These are phyloP conservation scores for Drosophila nigrodunni DNA, from an alignment of 1,140 invertebrate species.

Conservation along the genomic window DNA sequence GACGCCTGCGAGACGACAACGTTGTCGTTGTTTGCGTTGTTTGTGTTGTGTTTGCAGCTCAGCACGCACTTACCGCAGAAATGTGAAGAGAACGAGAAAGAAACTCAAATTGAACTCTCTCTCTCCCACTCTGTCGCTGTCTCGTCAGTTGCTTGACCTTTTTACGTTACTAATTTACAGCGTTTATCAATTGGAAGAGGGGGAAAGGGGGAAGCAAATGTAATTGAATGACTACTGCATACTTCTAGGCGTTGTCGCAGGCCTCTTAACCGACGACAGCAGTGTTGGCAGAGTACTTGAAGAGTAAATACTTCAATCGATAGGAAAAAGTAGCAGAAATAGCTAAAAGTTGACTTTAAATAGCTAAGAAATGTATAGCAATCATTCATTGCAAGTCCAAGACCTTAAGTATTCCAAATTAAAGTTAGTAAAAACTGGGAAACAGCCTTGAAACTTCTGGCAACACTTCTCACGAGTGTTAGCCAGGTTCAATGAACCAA, in stretches of 20 bases:
- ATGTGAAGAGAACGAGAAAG: no score
- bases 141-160: slow-evolving; percentile 71
- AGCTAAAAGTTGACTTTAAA: no score
- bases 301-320: no score
- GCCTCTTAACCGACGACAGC: slow-evolving; percentile 10
- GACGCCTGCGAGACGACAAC: slow-evolving; percentile 38
- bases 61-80: slow-evolving; percentile 51
- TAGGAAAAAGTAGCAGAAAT: no score
- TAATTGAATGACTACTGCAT: slow-evolving; percentile 20
- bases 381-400: no score
- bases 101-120: no score
- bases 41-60: slow-evolving; percentile 29
- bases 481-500: slow-evolving; percentile 38
- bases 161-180: slow-evolving; percentile 67
- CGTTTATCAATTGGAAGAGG: slow-evolving; percentile 41
- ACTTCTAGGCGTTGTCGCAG: slow-evolving; percentile 39
- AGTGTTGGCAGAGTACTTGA: no score
- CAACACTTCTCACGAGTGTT: not conserved
- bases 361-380: no score
- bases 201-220: not conserved
- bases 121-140: not conserved
- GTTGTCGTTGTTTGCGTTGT: slow-evolving; percentile 7
- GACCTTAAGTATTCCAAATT: no score
- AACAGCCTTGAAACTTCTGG: no score
- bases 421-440: no score